These are phyloP conservation scores for Gorsachius goisagi DNA, from an alignment of 2,113 vertebrate genomes.

Conservation along the genomic window DNA sequence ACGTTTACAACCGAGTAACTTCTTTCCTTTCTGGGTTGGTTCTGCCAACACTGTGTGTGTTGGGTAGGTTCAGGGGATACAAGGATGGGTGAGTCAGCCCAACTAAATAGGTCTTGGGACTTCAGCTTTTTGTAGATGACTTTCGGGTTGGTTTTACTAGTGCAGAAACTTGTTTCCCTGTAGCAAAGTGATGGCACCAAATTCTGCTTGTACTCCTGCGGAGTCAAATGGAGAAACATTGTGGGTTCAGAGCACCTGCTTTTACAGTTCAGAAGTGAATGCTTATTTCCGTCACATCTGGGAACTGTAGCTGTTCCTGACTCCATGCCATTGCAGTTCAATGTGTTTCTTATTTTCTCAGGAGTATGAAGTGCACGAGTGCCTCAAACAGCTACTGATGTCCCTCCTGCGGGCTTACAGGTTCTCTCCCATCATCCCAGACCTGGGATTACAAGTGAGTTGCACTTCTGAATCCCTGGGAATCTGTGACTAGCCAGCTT, in stretches of 20 bases:
- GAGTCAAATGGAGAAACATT: background rate
- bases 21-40: background rate
- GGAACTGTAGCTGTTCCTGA: background rate
- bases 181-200: background rate
- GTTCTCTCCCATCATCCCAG: constrained; percentile 96
- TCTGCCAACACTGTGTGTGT: background rate
- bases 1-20: background rate
- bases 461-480: background rate
- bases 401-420: constrained; percentile 93
- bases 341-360: constrained; percentile 50
- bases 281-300: background rate
- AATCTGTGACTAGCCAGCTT: background rate
- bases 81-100: background rate
- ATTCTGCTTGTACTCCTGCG: background rate
- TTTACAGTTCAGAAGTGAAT: background rate
- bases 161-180: background rate
- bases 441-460: constrained; percentile 92
- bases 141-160: background rate
- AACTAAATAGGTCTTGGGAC: background rate
- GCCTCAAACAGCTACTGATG: constrained; percentile 97
- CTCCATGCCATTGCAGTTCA: background rate
- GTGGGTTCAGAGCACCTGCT: background rate
- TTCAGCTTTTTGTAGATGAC: background rate
- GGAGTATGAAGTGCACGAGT: constrained; percentile 95
- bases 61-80: background rate